Conservation (phyloP, 2,113 vertebrate species). For the Gymnobelideus leadbeateri region DNA sequence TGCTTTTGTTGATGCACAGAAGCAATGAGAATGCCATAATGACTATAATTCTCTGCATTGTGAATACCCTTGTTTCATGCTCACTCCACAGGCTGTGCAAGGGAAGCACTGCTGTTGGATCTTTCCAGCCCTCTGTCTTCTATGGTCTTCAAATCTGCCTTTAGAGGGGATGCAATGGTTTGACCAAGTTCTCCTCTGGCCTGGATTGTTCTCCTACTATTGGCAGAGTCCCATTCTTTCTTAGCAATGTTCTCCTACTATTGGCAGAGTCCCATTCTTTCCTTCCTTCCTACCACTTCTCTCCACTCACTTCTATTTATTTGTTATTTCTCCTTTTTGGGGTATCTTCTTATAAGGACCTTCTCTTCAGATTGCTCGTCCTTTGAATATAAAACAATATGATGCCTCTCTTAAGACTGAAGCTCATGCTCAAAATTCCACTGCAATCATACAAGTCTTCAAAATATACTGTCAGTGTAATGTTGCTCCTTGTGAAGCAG, state of each 20-base stretch:
- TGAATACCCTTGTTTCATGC: neutral
- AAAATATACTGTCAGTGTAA: neutral
- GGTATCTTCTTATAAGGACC: neutral
- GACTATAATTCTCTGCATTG: neutral
- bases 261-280: neutral
- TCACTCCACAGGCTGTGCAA: neutral
- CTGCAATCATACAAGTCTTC: neutral
- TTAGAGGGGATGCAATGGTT: neutral
- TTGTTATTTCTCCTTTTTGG: neutral
- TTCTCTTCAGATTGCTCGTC: neutral
- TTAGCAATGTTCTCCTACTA: neutral
- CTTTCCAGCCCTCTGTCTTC: neutral
- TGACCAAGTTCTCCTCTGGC: neutral
- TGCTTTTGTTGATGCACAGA: neutral
- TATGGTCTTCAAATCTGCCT: neutral
- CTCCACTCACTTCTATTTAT: neutral
- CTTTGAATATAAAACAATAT: neutral
- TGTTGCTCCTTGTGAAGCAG: neutral
- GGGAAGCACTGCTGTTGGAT: neutral
- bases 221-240: neutral
- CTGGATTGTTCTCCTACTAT: neutral
- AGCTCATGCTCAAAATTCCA: neutral
- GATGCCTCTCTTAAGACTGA: neutral
- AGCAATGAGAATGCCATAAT: neutral
- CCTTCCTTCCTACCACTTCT: neutral